A percentile compares a stretch with the other conserved stretches of the same genome.
phyloP scores from a whole-genome alignment of 2,888 invertebrate species.

The Boloria selene region DNA sequence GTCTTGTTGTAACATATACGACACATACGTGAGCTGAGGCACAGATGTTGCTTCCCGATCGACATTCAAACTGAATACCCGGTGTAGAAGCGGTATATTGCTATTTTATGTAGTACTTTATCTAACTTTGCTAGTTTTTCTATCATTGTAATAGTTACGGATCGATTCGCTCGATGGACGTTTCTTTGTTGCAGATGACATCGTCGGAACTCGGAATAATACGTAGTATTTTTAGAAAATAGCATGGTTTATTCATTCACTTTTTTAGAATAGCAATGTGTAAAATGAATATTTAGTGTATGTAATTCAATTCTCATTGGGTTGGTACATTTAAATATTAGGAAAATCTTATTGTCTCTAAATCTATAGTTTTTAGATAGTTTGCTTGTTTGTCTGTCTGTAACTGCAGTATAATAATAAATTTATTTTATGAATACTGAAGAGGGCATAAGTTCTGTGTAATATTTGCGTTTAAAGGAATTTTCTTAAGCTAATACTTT shows the following conservation, averaged over 20 bases:
- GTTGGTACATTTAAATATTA: no score
- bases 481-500: no score
- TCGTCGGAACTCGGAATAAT: slow-evolving; percentile 35
- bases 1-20: neutral
- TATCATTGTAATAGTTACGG: slow-evolving; percentile 42
- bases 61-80: slow-evolving; percentile 1
- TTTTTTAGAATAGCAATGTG: neutral
- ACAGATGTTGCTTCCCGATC: slow-evolving; percentile 10
- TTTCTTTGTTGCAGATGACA: slow-evolving; percentile 35
- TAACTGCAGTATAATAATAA: no score
- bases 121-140: slow-evolving; percentile 35
- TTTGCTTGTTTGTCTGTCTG: no score
- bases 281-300: no score
- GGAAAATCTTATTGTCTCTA: no score
- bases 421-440: no score
- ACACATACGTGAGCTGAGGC: slow-evolving; percentile 11
- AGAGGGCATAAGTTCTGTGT: no score
- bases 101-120: slow-evolving; percentile 28
- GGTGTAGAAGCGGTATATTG: slow-evolving; percentile 19
- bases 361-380: no score
- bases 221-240: slow-evolving; percentile 1
- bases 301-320: no score
- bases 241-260: neutral
- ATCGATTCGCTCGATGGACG: slow-evolving; percentile 47
- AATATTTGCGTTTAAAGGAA: no score